Conservation (phyloP, 92 coral and sea anemone species). For the Anthopleura xanthogrammica region DNA sequence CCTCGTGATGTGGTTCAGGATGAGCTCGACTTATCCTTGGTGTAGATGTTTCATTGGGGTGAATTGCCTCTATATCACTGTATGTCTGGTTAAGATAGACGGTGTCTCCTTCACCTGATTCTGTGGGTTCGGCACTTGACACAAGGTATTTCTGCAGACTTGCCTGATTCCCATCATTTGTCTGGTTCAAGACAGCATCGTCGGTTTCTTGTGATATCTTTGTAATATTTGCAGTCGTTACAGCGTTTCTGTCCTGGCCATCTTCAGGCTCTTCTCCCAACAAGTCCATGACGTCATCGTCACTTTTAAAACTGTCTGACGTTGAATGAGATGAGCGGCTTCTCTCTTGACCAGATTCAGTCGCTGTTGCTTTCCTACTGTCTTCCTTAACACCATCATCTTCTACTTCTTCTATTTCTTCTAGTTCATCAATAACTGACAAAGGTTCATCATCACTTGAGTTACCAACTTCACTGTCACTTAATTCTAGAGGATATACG, state of each 20-base stretch:
- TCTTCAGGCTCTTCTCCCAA: constrained; percentile 78
- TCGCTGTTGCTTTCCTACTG: constrained; percentile 61
- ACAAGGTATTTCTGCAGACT: constrained; percentile 26
- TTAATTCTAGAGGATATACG: constrained; percentile 63
- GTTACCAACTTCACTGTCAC: constrained; percentile 80
- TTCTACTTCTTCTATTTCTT: constrained; percentile 92
- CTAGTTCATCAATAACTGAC: constrained; percentile 92
- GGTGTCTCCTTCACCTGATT: not conserved
- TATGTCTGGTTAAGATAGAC: constrained; percentile 28
- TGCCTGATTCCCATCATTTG: not conserved
- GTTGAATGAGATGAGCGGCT: constrained; percentile 72
- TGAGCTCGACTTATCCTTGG: constrained; percentile 23
- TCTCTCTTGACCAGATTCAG: constrained; percentile 44
- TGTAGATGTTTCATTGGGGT: constrained; percentile 50
- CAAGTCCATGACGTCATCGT: constrained; percentile 96
- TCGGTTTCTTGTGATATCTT: constrained; percentile 31
- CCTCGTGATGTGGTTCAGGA: not conserved
- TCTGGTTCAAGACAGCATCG: constrained; percentile 5
- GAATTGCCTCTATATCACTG: constrained; percentile 81
- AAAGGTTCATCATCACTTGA: constrained; percentile 68
- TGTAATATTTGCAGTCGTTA: constrained; percentile 32
- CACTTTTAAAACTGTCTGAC: constrained; percentile 89
- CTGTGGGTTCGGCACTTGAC: constrained; percentile 12
- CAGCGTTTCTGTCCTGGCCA: constrained; percentile 19
- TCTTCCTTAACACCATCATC: constrained; percentile 64